Conservation (phyloP, 1,140 invertebrate genomes). For the Eulimnadia texana region DNA sequence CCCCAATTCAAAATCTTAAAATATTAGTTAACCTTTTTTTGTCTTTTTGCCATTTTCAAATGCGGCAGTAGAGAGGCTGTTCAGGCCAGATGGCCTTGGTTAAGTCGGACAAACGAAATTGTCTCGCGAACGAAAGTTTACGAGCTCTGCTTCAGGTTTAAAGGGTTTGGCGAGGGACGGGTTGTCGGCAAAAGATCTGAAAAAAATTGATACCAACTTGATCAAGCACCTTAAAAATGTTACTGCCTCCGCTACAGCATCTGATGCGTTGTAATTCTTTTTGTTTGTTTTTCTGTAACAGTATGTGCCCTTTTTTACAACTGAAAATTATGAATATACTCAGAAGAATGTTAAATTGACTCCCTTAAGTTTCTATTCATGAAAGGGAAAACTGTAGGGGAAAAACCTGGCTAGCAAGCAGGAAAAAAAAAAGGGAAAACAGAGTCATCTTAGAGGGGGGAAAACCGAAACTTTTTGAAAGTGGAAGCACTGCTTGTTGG, state of each 20-base stretch:
- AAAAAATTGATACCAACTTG: not conserved
- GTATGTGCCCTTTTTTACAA: not conserved
- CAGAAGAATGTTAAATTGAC: not conserved
- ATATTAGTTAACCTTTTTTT: not conserved
- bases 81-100: not conserved
- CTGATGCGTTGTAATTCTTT: not conserved
- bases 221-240: not conserved
- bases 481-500: not conserved
- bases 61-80: slow-evolving; percentile 1
- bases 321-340: not conserved
- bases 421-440: not conserved
- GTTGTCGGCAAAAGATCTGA: not conserved
- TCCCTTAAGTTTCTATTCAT: not conserved
- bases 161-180: not conserved
- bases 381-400: not conserved
- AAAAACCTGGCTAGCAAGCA: not conserved
- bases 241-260: not conserved
- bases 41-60: slow-evolving; percentile 9
- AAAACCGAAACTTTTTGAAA: not conserved
- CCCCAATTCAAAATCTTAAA: slow-evolving; percentile 4
- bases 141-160: not conserved
- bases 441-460: not conserved
- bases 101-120: slow-evolving; percentile 1
- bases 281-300: not conserved
- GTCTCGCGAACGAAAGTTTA: not conserved